These are phyloP conservation scores for Stenichneumon culpator DNA, from an alignment of 2,888 invertebrate species.

Conservation along the genomic window DNA sequence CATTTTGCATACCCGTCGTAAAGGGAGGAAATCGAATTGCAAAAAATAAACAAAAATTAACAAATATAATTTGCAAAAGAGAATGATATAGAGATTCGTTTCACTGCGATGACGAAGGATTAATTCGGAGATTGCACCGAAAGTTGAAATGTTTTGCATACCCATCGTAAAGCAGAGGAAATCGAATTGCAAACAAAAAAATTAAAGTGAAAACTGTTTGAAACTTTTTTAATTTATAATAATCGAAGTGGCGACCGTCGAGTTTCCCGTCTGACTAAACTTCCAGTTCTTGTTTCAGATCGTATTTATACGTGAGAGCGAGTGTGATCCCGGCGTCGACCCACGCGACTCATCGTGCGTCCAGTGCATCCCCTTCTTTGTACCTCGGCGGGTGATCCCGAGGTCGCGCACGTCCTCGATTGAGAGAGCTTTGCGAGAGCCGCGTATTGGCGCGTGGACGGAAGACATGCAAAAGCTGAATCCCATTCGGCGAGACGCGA, in stretches of 20 bases:
- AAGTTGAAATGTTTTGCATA: neutral
- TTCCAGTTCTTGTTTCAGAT: constrained; percentile 52
- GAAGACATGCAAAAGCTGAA: neutral
- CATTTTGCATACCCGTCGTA: constrained; percentile 33
- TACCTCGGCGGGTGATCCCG: constrained; percentile 61
- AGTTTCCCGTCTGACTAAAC: constrained; percentile 70
- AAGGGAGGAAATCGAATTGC: neutral
- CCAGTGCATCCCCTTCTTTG: constrained; percentile 40
- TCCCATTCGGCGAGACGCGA: neutral
- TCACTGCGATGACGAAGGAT: neutral
- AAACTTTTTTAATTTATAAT: neutral
- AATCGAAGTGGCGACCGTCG: constrained; percentile 5
- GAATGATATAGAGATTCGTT: too few species aligned
- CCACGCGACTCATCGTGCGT: constrained; percentile 64
- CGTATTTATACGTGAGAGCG: constrained; percentile 76
- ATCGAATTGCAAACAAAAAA: neutral
- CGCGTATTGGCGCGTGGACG: constrained; percentile 37
- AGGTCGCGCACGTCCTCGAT: constrained; percentile 51
- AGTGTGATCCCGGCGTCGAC: constrained; percentile 17
- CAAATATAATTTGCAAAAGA: neutral
- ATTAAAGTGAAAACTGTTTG: neutral
- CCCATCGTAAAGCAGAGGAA: constrained; percentile 23
- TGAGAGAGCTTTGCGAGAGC: constrained; percentile 10
- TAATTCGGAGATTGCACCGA: neutral
- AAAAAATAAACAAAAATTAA: neutral